phyloP scores from a whole-genome alignment of 1,140 invertebrate species.

The Sinonovacula constricta region DNA sequence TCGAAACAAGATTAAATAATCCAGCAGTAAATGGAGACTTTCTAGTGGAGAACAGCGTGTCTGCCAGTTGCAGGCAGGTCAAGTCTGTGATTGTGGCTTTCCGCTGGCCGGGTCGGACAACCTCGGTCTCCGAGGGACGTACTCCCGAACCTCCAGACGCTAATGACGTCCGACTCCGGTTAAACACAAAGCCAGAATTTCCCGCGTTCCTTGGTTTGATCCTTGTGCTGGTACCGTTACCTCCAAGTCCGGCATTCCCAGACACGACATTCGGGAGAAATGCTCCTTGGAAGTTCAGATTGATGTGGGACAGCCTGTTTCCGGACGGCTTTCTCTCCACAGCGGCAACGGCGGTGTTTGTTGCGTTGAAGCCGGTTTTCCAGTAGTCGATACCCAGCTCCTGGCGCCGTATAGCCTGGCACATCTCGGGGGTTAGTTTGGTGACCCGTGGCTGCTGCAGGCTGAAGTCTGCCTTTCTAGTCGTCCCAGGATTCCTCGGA shows the following conservation, averaged over 20 bases:
- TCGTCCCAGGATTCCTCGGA: background rate
- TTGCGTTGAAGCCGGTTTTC: constrained; percentile 5
- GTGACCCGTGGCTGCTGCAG: background rate
- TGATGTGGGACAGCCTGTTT: constrained; percentile 6
- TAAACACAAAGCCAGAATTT: background rate
- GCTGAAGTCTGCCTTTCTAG: background rate
- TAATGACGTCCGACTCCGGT: constrained; percentile 9
- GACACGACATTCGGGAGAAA: constrained; percentile 40
- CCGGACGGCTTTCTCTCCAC: constrained; percentile 10
- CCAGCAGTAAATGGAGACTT: constrained; percentile 23
- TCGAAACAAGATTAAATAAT: background rate
- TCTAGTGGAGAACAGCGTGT: constrained; percentile 19
- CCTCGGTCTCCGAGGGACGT: background rate
- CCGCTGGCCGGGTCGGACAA: background rate
- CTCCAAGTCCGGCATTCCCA: no score
- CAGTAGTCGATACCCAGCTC: constrained; percentile 26
- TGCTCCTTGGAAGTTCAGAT: constrained; percentile 32
- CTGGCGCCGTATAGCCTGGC: constrained; percentile 25
- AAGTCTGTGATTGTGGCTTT: constrained; percentile 17
- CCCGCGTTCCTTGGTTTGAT: background rate
- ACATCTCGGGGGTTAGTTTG: constrained; percentile 34
- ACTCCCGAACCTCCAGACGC: constrained; percentile 3
- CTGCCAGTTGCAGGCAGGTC: constrained; percentile 35
- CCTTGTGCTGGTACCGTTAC: background rate
- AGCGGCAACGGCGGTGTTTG: background rate